Evolutionary conservation across 2,797 vertebrate species (phyloP).

Genomic region (Petrocephalus sullivani): DNA sequence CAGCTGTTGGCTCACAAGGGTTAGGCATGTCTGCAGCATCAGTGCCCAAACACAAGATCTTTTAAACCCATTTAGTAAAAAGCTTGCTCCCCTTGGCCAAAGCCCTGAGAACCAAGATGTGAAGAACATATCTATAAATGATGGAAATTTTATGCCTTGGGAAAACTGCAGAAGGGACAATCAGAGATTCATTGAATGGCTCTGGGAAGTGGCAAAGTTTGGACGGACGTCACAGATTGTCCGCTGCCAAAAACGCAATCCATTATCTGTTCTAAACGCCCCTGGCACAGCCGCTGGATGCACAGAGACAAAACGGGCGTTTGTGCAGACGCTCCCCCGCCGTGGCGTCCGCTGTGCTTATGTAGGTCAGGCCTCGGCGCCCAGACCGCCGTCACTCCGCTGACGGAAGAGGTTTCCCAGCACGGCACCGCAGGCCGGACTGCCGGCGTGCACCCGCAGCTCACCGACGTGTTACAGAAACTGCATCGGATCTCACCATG

Average conservation of each 20-base stretch:
- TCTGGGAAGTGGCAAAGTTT: neutral
- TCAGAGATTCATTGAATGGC: neutral
- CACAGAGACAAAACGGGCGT: neutral
- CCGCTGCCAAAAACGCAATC: neutral
- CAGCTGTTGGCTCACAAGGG: neutral
- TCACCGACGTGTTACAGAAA: neutral
- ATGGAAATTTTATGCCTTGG: neutral
- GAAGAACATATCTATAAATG: neutral
- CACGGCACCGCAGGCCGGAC: neutral
- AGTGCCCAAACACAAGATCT: neutral
- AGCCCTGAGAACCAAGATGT: neutral
- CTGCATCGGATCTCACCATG: neutral
- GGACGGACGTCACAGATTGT: neutral
- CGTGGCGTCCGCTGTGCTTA: neutral
- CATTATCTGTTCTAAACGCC: neutral
- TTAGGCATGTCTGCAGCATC: neutral
- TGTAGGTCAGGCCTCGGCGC: neutral
- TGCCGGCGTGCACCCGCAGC: neutral
- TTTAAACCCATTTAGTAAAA: neutral
- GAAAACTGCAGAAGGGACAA: neutral
- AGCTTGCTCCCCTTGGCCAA: neutral
- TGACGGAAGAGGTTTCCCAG: neutral
- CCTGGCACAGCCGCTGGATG: neutral
- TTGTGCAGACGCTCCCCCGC: neutral
- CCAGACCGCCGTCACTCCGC: neutral